Evolutionary conservation across 2,113 vertebrate species (phyloP).

Genomic region (Mobula birostris): DNA sequence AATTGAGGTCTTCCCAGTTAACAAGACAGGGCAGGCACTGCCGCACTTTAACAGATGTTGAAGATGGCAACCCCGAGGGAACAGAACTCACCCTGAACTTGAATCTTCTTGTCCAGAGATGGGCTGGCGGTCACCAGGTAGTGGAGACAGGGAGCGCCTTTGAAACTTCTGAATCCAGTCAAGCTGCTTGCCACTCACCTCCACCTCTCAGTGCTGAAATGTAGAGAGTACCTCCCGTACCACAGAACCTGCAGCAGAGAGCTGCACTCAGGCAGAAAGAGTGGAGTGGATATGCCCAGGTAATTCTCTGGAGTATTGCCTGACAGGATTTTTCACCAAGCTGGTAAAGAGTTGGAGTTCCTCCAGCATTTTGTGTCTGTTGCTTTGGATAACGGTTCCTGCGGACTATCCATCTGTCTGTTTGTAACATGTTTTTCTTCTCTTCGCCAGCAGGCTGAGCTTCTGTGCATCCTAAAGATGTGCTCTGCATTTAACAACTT

Average conservation of each 20-base stretch:
- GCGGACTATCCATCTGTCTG: no score
- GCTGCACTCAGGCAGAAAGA: neutral
- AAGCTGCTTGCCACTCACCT: neutral
- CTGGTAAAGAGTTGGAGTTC: neutral
- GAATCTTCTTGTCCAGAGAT: neutral
- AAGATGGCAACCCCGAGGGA: neutral
- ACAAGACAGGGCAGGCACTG: neutral
- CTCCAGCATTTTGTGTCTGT: no score
- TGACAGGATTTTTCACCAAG: neutral
- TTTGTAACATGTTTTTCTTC: no score
- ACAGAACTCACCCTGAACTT: neutral
- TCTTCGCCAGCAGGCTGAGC: no score
- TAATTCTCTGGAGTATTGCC: neutral
- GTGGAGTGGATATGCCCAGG: neutral
- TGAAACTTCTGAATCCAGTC: neutral
- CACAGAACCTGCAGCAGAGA: conserved; percentile 38
- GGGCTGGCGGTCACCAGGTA: no score
- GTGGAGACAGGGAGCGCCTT: neutral
- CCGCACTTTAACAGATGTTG: neutral
- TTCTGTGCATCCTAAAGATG: no score
- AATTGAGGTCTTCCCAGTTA: no score
- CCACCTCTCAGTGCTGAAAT: neutral
- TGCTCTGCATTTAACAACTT: no score
- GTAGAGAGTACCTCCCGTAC: neutral
- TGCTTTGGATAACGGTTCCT: no score